Conservation (phyloP, 2,888 invertebrate species). For the Spodoptera exigua region DNA sequence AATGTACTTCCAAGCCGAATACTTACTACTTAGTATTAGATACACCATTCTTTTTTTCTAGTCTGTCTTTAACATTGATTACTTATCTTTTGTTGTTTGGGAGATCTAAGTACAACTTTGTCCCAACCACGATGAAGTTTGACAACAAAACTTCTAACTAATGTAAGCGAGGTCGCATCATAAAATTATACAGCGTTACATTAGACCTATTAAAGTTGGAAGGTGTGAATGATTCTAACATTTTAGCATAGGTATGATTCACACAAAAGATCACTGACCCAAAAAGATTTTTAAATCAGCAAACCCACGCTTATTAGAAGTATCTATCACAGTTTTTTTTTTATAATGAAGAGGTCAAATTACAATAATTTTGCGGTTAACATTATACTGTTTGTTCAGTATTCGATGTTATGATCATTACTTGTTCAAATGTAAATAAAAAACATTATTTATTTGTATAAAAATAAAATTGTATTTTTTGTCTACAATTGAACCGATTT, state of each 20-base stretch:
- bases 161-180: conserved; percentile 13
- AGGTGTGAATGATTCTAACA: conserved; percentile 43
- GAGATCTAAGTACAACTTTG: too few relatives aligned
- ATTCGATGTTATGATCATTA: conserved; percentile 1
- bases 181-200: conserved; percentile 34
- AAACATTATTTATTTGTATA: background rate
- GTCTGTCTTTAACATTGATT: too few relatives aligned
- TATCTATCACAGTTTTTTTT: conserved; percentile 40
- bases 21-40: too few relatives aligned
- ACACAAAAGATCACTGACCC: conserved; percentile 55
- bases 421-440: too few relatives aligned
- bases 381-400: conserved; percentile 1
- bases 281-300: conserved; percentile 29
- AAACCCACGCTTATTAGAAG: conserved; percentile 48
- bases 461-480: conserved; percentile 4
- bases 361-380: conserved; percentile 38
- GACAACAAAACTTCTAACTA: conserved; percentile 22
- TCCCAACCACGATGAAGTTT: conserved; percentile 5
- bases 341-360: conserved; percentile 34
- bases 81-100: too few relatives aligned
- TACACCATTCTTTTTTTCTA: too few relatives aligned
- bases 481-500: background rate
- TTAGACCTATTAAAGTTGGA: conserved; percentile 22
- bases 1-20: too few relatives aligned
- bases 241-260: conserved; percentile 49